Base-by-base conservation (phyloP, 2,797 vertebrate species). In the Hirundo rustica region DNA sequence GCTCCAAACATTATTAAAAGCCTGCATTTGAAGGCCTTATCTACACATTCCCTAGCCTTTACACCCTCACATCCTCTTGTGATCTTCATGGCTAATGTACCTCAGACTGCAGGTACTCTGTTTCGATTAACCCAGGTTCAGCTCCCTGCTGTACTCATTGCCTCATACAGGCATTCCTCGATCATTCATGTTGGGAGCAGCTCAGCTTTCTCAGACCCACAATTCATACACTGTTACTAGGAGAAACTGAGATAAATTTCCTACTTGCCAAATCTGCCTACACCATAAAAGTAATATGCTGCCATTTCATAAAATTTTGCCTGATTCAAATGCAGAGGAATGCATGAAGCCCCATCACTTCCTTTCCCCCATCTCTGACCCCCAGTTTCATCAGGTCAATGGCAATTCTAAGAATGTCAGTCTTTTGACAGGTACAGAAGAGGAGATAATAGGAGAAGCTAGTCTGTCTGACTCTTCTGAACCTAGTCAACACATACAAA, bases 181-280 rank as follows among this genome's bases (percentile, higher is more conserved):
- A 7, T 57, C 54, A 76, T 20, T 60, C 55, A 23, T 14, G 72
- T 3, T 0, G 0, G 85, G 22, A 65, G 25, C 54, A 71, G 34
- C 38, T 79, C 60, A 57, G 26, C 19, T 68, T 82, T 82, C 53
- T 55, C 58, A 75, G 50, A 61, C 11, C 25, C 20, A 51, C 0
- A 0, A 13, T 55, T 71, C 45, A 22, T 4, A 5, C 25, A 18
- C 15, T 5, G 4, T 19, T 58, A 16, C 27, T n/a, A 65, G 25
- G 42, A 60, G 21, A 47, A 77, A 16, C 34, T 58, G 47, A 73
- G 18, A 44, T 29, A 77, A 66, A 66, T 16, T 62, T 76, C 19
- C 30, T 22, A 15, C 29, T 77, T 80, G 54, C 50, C 8, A 2
- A 53, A 70, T 29, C 47, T 66, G 16, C 48, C 55, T 57, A 34